Percentiles rank a stretch among this genome's conserved stretches.
phyloP scores from a whole-genome alignment of 1,140 invertebrate species.

The Drosophila asahinai region DNA sequence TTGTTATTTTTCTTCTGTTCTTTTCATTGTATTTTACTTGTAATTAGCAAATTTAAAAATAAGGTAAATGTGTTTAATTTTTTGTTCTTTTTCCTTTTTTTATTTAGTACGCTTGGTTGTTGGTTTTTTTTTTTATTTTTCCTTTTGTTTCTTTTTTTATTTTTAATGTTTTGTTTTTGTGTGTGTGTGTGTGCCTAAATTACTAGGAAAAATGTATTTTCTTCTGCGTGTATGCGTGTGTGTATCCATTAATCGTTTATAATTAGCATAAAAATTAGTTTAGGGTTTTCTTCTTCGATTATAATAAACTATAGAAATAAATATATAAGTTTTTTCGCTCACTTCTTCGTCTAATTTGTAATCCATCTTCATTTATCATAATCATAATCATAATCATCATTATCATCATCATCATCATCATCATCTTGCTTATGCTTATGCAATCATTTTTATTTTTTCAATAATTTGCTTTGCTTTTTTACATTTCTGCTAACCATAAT shows the following conservation, averaged over 20 bases:
- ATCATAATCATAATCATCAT: background rate
- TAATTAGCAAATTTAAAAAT: conserved; percentile 46
- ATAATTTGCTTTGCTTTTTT: conserved; percentile 10
- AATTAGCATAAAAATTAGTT: conserved; percentile 71
- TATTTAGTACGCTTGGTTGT: conserved; percentile 11
- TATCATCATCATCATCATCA: background rate
- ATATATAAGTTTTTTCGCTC: conserved; percentile 59
- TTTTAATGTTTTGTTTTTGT: conserved; percentile 12
- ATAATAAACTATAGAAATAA: conserved; percentile 77
- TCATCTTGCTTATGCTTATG: conserved; percentile 22
- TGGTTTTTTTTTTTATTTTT: conserved; percentile 20
- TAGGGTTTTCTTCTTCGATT: conserved; percentile 46
- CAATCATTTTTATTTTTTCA: conserved; percentile 26
- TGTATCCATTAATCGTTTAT: conserved; percentile 53
- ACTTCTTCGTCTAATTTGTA: conserved; percentile 20
- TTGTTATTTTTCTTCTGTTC: conserved; percentile 2
- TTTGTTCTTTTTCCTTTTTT: conserved; percentile 8
- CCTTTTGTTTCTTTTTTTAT: conserved; percentile 10
- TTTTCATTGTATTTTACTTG: conserved; percentile 3
- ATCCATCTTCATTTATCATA: background rate
- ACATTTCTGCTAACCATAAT: conserved; percentile 26
- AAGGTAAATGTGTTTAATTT: conserved; percentile 38
- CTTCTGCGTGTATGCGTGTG: conserved; percentile 36
- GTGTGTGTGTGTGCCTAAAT: conserved; percentile 54
- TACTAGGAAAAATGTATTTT: conserved; percentile 69